Percentiles rank a stretch among this genome's conserved stretches.
Evolutionary conservation across 2,113 vertebrate species (phyloP).

Genomic region (Barbus barbus): DNA sequence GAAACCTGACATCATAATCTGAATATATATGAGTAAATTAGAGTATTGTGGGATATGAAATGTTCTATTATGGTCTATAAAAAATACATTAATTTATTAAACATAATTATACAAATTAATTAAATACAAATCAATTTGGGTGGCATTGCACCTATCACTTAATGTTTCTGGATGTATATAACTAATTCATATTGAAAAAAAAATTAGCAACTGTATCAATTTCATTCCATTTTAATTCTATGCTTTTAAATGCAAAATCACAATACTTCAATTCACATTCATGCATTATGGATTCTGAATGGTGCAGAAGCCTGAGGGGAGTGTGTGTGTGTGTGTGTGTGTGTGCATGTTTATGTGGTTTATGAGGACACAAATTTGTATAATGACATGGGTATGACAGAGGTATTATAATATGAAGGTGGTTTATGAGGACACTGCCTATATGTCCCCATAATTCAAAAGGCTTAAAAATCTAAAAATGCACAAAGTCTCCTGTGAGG

Average conservation of each 20-base stretch:
- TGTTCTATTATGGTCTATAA: not conserved
- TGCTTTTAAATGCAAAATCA: not conserved
- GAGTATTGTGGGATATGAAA: not conserved
- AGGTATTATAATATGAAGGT: too few relatives aligned
- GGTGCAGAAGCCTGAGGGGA: not conserved
- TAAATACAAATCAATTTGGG: not conserved
- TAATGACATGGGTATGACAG: too few relatives aligned
- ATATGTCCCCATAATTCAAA: too few relatives aligned
- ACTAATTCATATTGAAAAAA: not conserved
- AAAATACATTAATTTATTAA: too few relatives aligned
- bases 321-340: not conserved
- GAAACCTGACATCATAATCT: not conserved
- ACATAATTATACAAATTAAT: too few relatives aligned
- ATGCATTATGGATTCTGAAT: conserved; percentile 4
- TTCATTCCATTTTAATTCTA: not conserved
- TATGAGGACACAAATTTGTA: too few relatives aligned
- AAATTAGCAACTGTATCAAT: not conserved
- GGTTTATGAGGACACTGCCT: too few relatives aligned
- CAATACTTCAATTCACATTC: not conserved
- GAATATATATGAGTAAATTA: not conserved
- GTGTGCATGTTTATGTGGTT: too few relatives aligned
- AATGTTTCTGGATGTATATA: not conserved
- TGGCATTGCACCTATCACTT: not conserved
- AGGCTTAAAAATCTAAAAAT: too few relatives aligned
- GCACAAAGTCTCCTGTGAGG: too few relatives aligned